phyloP scores from a whole-genome alignment of 2,888 invertebrate species.

The Lepidocyrtoides sp. region DNA sequence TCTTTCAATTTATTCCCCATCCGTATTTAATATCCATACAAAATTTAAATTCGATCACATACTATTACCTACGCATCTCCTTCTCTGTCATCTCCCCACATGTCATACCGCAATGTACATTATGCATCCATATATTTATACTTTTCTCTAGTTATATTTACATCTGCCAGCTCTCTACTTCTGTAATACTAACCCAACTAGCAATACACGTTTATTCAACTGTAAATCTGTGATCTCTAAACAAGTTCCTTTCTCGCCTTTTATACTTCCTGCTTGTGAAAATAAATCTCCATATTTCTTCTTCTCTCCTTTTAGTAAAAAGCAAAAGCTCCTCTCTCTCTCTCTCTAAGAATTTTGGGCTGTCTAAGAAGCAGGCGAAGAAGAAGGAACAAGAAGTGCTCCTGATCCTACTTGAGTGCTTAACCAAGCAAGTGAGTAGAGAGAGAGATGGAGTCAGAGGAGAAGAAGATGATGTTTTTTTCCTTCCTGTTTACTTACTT shows the following conservation, averaged over 20 bases:
- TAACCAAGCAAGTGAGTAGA: slow-evolving; percentile 24
- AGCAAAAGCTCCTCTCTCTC: slow-evolving; percentile 17
- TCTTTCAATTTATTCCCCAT: not conserved
- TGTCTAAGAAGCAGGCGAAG: not conserved
- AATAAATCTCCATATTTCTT: slow-evolving; percentile 46
- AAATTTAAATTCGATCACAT: slow-evolving; percentile 53
- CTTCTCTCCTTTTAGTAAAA: not conserved
- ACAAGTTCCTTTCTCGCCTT: slow-evolving; percentile 49
- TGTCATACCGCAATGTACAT: not conserved
- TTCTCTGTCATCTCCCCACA: not conserved
- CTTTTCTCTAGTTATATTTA: slow-evolving; percentile 8
- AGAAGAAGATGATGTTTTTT: not conserved
- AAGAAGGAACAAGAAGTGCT: not conserved
- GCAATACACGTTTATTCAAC: slow-evolving; percentile 40
- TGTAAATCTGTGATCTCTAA: slow-evolving; percentile 32
- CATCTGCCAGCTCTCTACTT: not conserved
- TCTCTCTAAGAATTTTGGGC: not conserved
- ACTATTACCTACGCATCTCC: too few relatives aligned
- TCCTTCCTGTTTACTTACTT: slow-evolving; percentile 63
- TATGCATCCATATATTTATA: not conserved
- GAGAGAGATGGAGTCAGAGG: not conserved
- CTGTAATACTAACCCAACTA: not conserved
- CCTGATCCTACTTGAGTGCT: slow-evolving; percentile 53
- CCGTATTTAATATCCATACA: not conserved
- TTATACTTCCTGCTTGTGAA: slow-evolving; percentile 15